Percentiles rank a stretch among this genome's conserved stretches.
phyloP scores from a whole-genome alignment of 35 echinoderm and acorn worm species.

The Ophioderma brevispina region DNA sequence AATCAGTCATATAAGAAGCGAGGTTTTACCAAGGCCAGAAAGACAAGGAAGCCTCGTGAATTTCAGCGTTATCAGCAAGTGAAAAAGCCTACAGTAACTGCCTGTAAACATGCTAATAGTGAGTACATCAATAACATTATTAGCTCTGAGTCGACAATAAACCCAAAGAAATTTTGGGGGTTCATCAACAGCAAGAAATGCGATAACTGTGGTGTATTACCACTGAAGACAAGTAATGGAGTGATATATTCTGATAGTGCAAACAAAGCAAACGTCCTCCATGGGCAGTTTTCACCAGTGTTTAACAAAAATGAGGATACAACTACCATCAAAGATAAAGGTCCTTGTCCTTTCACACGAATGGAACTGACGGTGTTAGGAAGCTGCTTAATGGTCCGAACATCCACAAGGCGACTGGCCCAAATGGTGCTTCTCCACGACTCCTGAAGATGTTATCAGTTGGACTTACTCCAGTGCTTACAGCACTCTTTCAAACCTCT shows the following conservation, averaged over 20 bases:
- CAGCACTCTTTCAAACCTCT: conserved; percentile 36
- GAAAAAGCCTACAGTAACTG: conserved; percentile 18
- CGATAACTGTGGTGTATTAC: conserved; percentile 14
- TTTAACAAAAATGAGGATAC: conserved; percentile 25
- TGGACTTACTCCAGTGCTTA: conserved; percentile 32
- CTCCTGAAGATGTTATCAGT: conserved; percentile 36
- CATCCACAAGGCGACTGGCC: conserved; percentile 18
- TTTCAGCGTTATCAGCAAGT: conserved; percentile 1
- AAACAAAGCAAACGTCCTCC: conserved; percentile 33
- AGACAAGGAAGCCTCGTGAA: neutral
- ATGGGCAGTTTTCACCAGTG: conserved; percentile 31
- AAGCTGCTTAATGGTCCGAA: conserved; percentile 22
- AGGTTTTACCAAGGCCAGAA: neutral
- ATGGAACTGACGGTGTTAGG: conserved; percentile 1
- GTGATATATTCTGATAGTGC: neutral
- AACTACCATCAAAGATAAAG: too few species aligned
- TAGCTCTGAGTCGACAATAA: conserved; percentile 3
- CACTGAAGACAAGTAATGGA: neutral
- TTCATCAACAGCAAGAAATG: conserved; percentile 38
- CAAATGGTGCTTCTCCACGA: neutral
- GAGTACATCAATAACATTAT: neutral
- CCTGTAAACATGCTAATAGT: conserved; percentile 24
- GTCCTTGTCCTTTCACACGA: too few species aligned
- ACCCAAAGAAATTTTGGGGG: conserved; percentile 33
- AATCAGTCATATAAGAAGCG: neutral